Conservation (phyloP, 2,113 vertebrate genomes). For the Pterocles orientalis region DNA sequence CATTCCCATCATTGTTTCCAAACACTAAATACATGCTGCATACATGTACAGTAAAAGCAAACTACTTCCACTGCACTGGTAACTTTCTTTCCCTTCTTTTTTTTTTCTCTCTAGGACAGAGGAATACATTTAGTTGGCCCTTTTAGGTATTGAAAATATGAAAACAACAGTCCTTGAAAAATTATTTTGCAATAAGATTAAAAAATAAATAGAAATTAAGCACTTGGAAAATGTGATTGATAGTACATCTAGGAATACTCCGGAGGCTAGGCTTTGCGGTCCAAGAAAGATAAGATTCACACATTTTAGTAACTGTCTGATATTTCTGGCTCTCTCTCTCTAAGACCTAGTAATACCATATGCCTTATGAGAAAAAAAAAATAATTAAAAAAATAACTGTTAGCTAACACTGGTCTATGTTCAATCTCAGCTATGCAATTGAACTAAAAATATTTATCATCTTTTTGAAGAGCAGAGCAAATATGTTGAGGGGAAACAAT, state of each 20-base stretch:
- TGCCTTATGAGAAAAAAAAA: not conserved
- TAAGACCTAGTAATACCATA: not conserved
- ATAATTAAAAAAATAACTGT: not conserved
- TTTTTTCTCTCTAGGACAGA: not conserved
- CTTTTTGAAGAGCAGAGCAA: not conserved
- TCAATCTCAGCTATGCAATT: not conserved
- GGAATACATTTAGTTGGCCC: not conserved
- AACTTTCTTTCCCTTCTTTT: not conserved
- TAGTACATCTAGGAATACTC: not conserved
- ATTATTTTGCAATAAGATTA: not conserved
- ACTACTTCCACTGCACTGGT: not conserved
- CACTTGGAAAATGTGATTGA: not conserved
- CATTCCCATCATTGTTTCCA: not conserved
- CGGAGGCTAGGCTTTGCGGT: not conserved
- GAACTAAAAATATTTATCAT: not conserved
- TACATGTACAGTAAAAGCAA: not conserved
- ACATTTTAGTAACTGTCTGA: not conserved
- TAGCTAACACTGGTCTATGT: not conserved
- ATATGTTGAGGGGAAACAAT: not conserved
- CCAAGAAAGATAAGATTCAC: not conserved
- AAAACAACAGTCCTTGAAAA: not conserved
- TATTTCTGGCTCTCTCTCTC: not conserved
- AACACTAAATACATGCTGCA: not conserved
- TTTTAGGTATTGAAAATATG: not conserved
- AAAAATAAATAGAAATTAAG: not conserved